These are phyloP conservation scores for Melanotaenia maccullochi DNA, from an alignment of 2,797 vertebrate species.

Conservation along the genomic window DNA sequence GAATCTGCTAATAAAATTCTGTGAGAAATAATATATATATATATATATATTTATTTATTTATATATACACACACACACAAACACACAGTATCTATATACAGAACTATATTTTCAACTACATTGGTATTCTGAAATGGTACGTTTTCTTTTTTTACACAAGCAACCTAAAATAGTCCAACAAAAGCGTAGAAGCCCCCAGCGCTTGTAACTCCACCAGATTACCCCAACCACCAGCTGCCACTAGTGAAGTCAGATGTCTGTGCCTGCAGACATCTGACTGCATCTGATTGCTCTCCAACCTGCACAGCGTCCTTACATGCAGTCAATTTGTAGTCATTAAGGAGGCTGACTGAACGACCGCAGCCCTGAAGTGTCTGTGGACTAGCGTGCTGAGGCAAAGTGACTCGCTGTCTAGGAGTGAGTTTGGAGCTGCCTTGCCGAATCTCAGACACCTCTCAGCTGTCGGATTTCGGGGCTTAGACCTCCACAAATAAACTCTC, in stretches of 20 bases:
- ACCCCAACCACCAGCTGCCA: not conserved
- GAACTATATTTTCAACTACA: no score
- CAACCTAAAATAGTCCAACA: no score
- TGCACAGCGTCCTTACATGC: not conserved
- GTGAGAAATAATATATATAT: no score
- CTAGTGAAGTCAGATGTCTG: not conserved
- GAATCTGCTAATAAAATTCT: no score
- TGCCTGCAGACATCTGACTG: not conserved
- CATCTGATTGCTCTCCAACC: not conserved
- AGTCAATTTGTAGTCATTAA: not conserved
- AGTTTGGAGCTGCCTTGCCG: not conserved
- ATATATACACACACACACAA: no score
- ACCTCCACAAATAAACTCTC: slow-evolving; percentile 36
- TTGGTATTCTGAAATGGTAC: no score
- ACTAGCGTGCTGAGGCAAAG: not conserved
- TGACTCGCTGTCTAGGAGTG: slow-evolving; percentile 13
- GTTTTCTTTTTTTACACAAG: no score
- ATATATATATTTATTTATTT: no score
- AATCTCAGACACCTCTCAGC: slow-evolving; percentile 17
- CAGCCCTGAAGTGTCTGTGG: not conserved
- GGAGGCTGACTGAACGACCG: not conserved
- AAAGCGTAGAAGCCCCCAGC: no score
- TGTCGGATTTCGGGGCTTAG: slow-evolving; percentile 28
- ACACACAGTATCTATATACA: no score
- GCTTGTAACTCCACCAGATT: no score